Evolutionary conservation across 2,113 vertebrate genomes (phyloP).

Genomic region (Lipophrys pholis): DNA sequence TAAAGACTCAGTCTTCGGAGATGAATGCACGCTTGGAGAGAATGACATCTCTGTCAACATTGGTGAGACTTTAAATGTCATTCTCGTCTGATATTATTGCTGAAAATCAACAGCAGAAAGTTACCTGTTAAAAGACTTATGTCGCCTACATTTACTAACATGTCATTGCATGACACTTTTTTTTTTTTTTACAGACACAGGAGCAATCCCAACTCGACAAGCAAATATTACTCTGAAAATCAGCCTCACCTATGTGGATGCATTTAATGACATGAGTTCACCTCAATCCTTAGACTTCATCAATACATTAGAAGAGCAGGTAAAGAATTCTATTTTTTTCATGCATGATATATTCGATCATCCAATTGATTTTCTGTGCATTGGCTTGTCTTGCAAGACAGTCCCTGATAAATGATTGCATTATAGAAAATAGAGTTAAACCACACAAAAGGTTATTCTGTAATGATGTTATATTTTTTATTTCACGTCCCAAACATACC

Average conservation of each 20-base stretch:
- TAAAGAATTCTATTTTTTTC: slow-evolving; percentile 24
- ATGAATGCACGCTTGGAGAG: slow-evolving; percentile 41
- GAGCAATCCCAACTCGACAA: slow-evolving; percentile 58
- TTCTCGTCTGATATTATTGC: too few species aligned
- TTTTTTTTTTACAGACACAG: slow-evolving; percentile 45
- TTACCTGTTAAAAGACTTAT: too few species aligned
- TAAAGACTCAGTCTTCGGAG: slow-evolving; percentile 40
- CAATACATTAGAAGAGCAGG: slow-evolving; percentile 48
- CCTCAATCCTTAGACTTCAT: slow-evolving; percentile 40
- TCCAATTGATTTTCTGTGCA: too few species aligned
- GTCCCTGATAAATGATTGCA: too few species aligned
- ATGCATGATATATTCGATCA: not conserved
- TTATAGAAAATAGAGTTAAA: too few species aligned
- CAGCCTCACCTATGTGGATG: not conserved
- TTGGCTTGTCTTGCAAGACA: too few species aligned
- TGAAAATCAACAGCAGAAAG: too few species aligned
- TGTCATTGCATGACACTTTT: not conserved
- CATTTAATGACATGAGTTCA: slow-evolving; percentile 56
- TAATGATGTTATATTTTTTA: not conserved
- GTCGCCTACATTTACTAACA: too few species aligned
- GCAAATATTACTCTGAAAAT: slow-evolving; percentile 70
- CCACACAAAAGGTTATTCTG: too few species aligned
- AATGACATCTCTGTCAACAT: slow-evolving; percentile 24
- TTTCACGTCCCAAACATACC: not conserved
- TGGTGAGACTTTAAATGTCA: slow-evolving; percentile 58